A percentile compares a stretch with the other conserved stretches of the same genome.
Conservation (phyloP, 2,113 vertebrate genomes). For the Colossoma macropomum region DNA sequence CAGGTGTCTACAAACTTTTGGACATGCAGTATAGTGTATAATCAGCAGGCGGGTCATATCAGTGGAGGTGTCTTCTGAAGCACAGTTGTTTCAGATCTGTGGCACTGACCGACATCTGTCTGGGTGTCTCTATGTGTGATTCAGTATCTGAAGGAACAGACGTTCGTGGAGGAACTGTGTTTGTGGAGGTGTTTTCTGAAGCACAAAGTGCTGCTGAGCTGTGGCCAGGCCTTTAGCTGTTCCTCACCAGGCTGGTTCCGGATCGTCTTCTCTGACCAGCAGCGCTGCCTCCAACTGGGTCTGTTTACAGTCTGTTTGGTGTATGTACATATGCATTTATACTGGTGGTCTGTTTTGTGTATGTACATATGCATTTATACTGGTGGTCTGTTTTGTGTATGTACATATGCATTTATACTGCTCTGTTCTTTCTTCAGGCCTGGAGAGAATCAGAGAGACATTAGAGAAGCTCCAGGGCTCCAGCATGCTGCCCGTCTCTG, state of each 20-base stretch:
- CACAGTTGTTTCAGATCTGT: neutral
- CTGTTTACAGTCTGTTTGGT: slow-evolving; percentile 58
- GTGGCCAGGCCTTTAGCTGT: slow-evolving; percentile 87
- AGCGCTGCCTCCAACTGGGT: slow-evolving; percentile 84
- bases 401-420: neutral
- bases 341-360: neutral
- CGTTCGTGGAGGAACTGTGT: slow-evolving; percentile 86
- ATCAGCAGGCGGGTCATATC: no score
- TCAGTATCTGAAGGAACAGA: slow-evolving; percentile 84
- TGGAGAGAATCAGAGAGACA: slow-evolving; percentile 85
- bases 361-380: slow-evolving; percentile 1
- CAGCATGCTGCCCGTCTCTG: slow-evolving; percentile 48
- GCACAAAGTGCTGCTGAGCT: slow-evolving; percentile 88
- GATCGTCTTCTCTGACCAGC: slow-evolving; percentile 86
- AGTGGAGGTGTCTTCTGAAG: no score
- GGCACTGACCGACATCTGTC: neutral
- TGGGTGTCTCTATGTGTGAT: slow-evolving; percentile 1
- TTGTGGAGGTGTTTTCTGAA: slow-evolving; percentile 87
- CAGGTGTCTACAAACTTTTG: no score
- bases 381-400: neutral
- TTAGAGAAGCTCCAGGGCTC: slow-evolving; percentile 75
- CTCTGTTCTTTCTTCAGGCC: slow-evolving; percentile 73
- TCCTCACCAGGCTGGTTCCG: slow-evolving; percentile 94
- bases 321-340: slow-evolving; percentile 3
- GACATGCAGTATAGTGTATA: no score